Conservation (phyloP, 1,140 invertebrate species). For the Onthophagus taurus region DNA sequence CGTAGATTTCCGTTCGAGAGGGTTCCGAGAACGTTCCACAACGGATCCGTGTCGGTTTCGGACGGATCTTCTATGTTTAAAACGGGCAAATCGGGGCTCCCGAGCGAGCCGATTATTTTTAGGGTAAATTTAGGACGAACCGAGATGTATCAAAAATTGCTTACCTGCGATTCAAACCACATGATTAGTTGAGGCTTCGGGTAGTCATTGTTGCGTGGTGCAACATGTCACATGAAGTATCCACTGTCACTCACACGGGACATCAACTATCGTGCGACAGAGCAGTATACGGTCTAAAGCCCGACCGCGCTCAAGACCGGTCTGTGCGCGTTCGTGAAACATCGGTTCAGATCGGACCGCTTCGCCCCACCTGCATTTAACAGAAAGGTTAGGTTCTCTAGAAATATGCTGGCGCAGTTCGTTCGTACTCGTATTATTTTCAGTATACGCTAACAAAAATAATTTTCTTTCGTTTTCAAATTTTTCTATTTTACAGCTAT, state of each 20-base stretch:
- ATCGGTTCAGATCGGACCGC: conserved; percentile 21
- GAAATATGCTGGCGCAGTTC: conserved; percentile 16
- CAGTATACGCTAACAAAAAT: no score
- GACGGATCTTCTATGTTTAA: not conserved
- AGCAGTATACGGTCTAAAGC: conserved; percentile 31
- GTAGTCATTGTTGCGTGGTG: conserved; percentile 35
- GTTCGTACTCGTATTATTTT: no score
- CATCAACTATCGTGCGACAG: conserved; percentile 24
- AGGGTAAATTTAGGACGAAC: not conserved
- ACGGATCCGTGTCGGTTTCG: not conserved
- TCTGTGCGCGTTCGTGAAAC: conserved; percentile 23
- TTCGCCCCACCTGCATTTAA: conserved; percentile 38
- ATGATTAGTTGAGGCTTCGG: conserved; percentile 34
- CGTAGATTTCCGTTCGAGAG: conserved; percentile 3
- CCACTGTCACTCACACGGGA: conserved; percentile 28
- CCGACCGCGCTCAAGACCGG: conserved; percentile 29
- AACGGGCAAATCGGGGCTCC: conserved; percentile 1
- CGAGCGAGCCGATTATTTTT: not conserved
- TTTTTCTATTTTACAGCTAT: no score
- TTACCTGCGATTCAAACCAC: conserved; percentile 40
- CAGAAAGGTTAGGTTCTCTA: conserved; percentile 35
- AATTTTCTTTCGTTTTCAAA: no score
- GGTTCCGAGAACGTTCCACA: not conserved
- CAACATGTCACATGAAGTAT: conserved; percentile 34
- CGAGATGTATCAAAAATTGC: conserved; percentile 11